Evolutionary conservation across 2,113 vertebrate species (phyloP), one percentile per base, ranked within the genome.

Genomic region (Craseonycteris thonglongyai): DNA sequence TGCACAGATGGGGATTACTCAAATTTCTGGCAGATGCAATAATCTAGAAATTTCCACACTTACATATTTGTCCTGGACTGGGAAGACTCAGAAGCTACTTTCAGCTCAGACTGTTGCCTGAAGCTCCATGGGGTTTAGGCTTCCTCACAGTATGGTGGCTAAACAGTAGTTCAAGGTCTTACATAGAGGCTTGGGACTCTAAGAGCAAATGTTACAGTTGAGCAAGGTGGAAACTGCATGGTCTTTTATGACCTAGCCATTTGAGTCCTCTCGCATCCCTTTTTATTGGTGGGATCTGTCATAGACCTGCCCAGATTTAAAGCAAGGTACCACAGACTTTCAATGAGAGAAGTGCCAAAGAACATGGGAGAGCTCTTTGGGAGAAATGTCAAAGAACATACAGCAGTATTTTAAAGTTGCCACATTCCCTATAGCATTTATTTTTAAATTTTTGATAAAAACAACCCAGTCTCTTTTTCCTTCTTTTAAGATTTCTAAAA

Each of bases 401-500:
- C 22, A 82, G 49, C 10, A 42, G 9, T 18, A 65, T 79, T 83
- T 88, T 84, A 75, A 94, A 90, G 40, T 66, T 81, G 24, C 22
- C 59, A 63, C 13, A 68, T 75, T 6, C 13, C 28, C 40, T 56
- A 15, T 38, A 9, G 47, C 6, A 15, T 30, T 79, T 51, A 45
- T 30, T 93, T 94, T 78, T 38, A 54, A 68, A 74, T 61, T 90
- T 94, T 75, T 40, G 35, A 45, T 80, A 87, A 58, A 26, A 92
- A 79, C 38, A 58, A 86, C 42, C 54, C 87, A 69, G 4, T 28
- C 26, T 75, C 5, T 61, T 28, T 66, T 22, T 38, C 40, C n/a
- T 72, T 85, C 42, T 45, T 9, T n/a, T n/a, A n/a, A n/a, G n/a
- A n/a, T n/a, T n/a, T n/a, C n/a, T n/a, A n/a, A n/a, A n/a, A n/a